Base-by-base conservation (phyloP, 2,113 vertebrate species). In the Anseranas semipalmata region DNA sequence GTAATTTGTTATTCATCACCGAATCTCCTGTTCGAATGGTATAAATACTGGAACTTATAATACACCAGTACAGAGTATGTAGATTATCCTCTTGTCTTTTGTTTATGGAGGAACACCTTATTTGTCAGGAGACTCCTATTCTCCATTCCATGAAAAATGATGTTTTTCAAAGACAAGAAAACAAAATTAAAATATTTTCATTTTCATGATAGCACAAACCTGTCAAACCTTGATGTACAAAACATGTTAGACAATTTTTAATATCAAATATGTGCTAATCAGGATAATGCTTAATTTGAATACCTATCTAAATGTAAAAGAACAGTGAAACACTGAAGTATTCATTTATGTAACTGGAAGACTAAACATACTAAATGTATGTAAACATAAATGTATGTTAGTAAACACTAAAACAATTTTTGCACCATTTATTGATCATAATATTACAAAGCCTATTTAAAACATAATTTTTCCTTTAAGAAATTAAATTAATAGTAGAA, bases 1-100 rank as follows among this genome's bases (percentile, higher is more conserved):
- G 27, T 60, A 90, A 27, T 94, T 96, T 97, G 41, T 33, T 84
- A 55, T 85, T 95, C 56, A 53, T 53, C 58, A 41, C 37, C 74
- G 30, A 93, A 95, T 91, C 65, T 97, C 50, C 63, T 33, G 33
- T 88, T 97, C 83, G 85, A 46, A 79, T 85, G 63, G 87, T 96
- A 95, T 96, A 97, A 94, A 88, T 98, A 89, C 95, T 87, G 97
- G 81, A 95, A 66, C 56, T 85, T n/a, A 95, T 96, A 95, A 96
- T 98, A 93, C 30, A 89, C n/a, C n/a, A 53, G 39, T 70, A 75
- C 84, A 93, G 71, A 96, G 77, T 94, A 85, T 68, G 59, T 41
- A 16, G 75, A 66, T 75, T 93, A 46, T 72, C 79, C 63, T 95
- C 6, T 95, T 81, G n/a, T 77, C 56, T 94, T 95, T 96, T 95